phyloP scores from a whole-genome alignment of 2,888 invertebrate genomes.

The Troilus luridus region DNA sequence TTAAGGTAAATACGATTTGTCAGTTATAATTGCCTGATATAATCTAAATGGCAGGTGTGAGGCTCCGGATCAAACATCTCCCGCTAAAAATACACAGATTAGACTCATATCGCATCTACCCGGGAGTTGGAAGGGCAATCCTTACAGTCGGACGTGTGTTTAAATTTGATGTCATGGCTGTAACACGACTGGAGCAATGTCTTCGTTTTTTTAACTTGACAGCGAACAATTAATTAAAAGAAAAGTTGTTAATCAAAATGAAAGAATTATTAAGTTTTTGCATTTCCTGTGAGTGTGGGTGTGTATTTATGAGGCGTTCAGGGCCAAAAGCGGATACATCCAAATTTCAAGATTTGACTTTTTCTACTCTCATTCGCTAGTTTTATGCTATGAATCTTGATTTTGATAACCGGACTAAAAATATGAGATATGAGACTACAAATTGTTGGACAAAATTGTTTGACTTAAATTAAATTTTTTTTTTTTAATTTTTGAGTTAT shows the following conservation, averaged over 20 bases:
- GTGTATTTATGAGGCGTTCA: no score
- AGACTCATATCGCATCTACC: neutral
- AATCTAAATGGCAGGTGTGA: constrained; percentile 31
- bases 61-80: constrained; percentile 26
- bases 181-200: neutral
- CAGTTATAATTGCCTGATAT: constrained; percentile 41
- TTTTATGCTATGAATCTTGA: no score
- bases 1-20: constrained; percentile 41
- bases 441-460: no score
- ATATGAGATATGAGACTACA: no score
- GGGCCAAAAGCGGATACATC: no score
- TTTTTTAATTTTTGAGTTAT: no score
- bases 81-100: constrained; percentile 16
- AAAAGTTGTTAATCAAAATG: neutral
- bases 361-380: no score
- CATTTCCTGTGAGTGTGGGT: no score
- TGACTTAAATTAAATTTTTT: no score
- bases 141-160: neutral
- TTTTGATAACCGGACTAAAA: no score
- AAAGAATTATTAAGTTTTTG: neutral
- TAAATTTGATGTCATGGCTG: neutral
- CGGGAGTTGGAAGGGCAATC: neutral
- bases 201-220: neutral
- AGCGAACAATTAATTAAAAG: neutral
- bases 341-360: no score